Conservation (phyloP, 2,888 invertebrate genomes). For the Philopedon plagiatum region DNA sequence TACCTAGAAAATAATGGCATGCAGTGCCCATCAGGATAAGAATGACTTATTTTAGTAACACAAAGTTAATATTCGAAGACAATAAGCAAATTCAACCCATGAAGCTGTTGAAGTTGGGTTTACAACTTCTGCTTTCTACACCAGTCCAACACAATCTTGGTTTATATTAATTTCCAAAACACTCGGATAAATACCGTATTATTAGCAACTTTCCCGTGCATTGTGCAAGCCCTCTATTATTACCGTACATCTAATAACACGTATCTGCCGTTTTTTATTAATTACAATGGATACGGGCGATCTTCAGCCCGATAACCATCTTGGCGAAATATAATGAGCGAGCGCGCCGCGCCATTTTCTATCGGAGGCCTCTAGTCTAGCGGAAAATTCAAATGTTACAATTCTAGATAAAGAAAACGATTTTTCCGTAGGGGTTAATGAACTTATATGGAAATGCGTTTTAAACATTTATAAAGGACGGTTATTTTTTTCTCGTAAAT, state of each 20-base stretch:
- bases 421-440: constrained; percentile 1
- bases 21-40: no score
- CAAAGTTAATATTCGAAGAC: no score
- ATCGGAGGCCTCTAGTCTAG: constrained; percentile 11
- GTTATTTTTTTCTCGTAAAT: no score
- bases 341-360: constrained; percentile 16
- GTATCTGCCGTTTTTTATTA: constrained; percentile 23
- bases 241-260: constrained; percentile 16
- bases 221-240: constrained; percentile 9
- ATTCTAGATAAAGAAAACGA: neutral
- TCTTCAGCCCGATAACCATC: constrained; percentile 33
- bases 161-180: neutral
- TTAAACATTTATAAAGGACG: no score
- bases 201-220: neutral
- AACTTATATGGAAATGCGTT: neutral
- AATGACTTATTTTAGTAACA: no score
- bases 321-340: constrained; percentile 26
- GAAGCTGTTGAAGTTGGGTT: no score
- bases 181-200: no score
- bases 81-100: no score
- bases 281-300: constrained; percentile 27
- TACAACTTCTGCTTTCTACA: no score
- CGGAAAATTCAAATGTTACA: constrained; percentile 11
- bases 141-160: no score
- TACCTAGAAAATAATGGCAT: no score